Percentiles rank a stretch among this genome's conserved stretches.
phyloP scores from a whole-genome alignment of 2,113 vertebrate genomes.

The Peromyscus polionotus region DNA sequence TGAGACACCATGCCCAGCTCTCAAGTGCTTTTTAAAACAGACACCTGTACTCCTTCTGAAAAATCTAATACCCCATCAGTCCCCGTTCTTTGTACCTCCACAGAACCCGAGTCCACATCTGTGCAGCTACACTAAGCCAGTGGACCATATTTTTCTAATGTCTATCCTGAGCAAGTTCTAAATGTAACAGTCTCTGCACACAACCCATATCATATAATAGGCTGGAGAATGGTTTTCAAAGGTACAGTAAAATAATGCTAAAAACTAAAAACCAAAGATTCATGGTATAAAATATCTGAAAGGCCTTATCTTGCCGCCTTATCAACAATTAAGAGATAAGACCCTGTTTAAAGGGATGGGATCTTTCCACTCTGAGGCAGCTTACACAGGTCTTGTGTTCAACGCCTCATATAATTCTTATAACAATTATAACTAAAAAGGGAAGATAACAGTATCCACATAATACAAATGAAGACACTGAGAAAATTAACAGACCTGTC shows the following conservation, averaged over 20 bases:
- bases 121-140: too few relatives aligned
- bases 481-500: not conserved
- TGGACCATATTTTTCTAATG: not conserved
- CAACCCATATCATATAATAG: not conserved
- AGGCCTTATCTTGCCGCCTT: not conserved
- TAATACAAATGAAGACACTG: slow-evolving; percentile 11
- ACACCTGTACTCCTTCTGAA: not conserved
- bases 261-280: not conserved
- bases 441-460: not conserved
- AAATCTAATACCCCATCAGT: not conserved
- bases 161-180: not conserved
- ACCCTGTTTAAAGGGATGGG: not conserved
- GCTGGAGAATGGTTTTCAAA: not conserved
- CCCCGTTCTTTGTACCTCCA: not conserved
- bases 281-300: not conserved
- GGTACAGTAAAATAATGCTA: not conserved
- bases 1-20: not conserved
- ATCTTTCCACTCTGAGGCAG: not conserved
- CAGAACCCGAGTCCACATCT: not conserved
- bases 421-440: not conserved
- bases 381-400: not conserved
- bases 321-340: not conserved
- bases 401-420: not conserved
- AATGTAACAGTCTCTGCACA: not conserved
- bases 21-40: not conserved